Evolutionary conservation across 2,888 invertebrate genomes (phyloP).

Genomic region (Standfussiana lucernea): DNA sequence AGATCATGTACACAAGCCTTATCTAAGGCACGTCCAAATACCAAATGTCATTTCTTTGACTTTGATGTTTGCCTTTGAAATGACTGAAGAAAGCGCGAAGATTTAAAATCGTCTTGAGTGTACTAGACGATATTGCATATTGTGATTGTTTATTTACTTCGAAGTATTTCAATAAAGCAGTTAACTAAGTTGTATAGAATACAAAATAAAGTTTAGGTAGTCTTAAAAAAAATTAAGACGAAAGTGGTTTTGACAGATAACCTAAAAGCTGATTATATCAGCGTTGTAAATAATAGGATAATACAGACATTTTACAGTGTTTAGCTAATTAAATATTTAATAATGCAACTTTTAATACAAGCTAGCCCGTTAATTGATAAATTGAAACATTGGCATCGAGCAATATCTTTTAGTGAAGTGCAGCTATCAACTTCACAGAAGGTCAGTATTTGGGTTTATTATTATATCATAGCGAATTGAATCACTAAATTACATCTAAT

Average conservation of each 20-base stretch:
- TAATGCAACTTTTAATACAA: conserved; percentile 90
- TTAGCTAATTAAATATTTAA: conserved; percentile 49
- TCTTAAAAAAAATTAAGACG: conserved; percentile 20
- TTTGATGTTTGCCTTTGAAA: conserved; percentile 52
- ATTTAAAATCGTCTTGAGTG: conserved; percentile 56
- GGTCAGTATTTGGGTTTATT: conserved; percentile 83
- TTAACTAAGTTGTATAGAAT: conserved; percentile 7
- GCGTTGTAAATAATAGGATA: conserved; percentile 71
- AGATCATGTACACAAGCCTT: not conserved
- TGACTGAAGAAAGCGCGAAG: conserved; percentile 62
- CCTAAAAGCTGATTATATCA: conserved; percentile 71
- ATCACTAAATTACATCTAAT: not conserved
- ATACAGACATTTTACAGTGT: conserved; percentile 29
- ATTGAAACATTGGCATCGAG: conserved; percentile 89
- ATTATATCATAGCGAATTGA: conserved; percentile 21
- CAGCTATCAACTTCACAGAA: conserved; percentile 93
- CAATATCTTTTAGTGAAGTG: conserved; percentile 86
- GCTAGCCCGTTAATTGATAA: conserved; percentile 90
- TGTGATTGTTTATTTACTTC: conserved; percentile 13
- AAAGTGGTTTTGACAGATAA: conserved; percentile 71
- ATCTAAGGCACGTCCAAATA: not conserved
- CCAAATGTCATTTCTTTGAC: conserved; percentile 22
- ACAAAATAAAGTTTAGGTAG: conserved; percentile 9
- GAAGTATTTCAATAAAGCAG: conserved; percentile 3
- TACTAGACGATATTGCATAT: not conserved